Base-by-base conservation (phyloP, 2,113 vertebrate species). In the Cochlearius cochlearius region DNA sequence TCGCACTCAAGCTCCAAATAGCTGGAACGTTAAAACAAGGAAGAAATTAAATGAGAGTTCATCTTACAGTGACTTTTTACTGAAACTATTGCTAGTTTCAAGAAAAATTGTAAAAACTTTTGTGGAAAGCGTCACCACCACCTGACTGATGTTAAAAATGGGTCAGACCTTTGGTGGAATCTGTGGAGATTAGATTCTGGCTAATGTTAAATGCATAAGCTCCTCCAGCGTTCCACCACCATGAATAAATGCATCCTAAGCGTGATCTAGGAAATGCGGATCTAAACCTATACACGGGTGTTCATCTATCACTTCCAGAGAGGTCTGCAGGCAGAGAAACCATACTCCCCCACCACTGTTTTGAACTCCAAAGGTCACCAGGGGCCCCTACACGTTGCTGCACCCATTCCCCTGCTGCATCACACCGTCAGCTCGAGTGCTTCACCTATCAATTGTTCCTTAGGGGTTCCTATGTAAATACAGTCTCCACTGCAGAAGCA, bases 231-330 rank as follows among this genome's bases (percentile, higher is more conserved):
- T 85, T 94, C 72, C 36, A 78, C 69, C 32, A 74, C 72, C 73
- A 76, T 84, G 72, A 94, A 95, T 94, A 96, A 96, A 94, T 64
- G 34, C 58, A 87, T 86, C 29, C 47, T 79, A 77, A 75, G 34
- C 0, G 0, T 22, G 34, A 39, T 62, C 39, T 85, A 74, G 81
- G 75, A 96, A 92, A 90, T 1, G 1, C 5, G 25, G 71, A 73
- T 85, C n/a, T 75, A 76, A 85, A 63, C 41, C 53, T 77, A 53
- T 38, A 68, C 16, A 9, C 29, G 76, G 14, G 18, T 73, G n/a
- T 86, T 90, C 45, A 86, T 62, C 77, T 76, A 5, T 66, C 72
- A 49, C 63, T 63, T 76, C 17, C 72, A 88, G 45, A 92, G 32
- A 69, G 82, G 43, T 15, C 47, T 52, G 45, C 66, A 63, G 64